Evolutionary conservation across 2,888 invertebrate genomes (phyloP), one percentile per base, ranked within the genome.

Genomic region (Nemapogon koenigi): DNA sequence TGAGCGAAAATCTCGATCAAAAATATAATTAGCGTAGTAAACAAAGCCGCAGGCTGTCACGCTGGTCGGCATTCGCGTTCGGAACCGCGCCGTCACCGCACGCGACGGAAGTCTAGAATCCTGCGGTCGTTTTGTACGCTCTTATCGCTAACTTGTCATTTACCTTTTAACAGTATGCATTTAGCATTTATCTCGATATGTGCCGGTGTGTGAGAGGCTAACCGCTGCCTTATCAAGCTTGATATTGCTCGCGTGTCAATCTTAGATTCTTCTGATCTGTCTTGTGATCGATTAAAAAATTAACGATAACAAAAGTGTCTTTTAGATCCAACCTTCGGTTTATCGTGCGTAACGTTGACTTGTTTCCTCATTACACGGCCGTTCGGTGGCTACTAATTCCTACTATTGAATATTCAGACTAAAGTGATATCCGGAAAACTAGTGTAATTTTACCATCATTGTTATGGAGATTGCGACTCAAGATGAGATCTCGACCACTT

Each of bases 21-120:
- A 72, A 73, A 67, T 63, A 64, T 71, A 69, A 72, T 75, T 69
- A 69, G 62, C 59, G 67, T 56, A 57, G 75, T 75, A 76, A 78
- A 76, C 76, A 78, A 75, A 71, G 59, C 59, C 53, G 57, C 57
- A 54, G 49, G 58, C 55, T 43, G 36, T 35, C 38, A 17, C 38
- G 38, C 15, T 17, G 31, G 27, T 46, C 64, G 63, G 65, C 76
- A 76, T 71, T 75, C 76, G 72, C 59, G 69, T 62, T 65, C 60
- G 56, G 67, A 58, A 55, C 67, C 53, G 57, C 67, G 73, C 57
- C 62, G 63, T 45, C 46, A 49, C 42, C 67, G 68, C 69, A 71
- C 76, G 76, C 62, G 11, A 33, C 33, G 33, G 33, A 33, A 19
- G 19, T 33, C 17, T 19, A 10, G n/a, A 3, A 33, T 19, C 13